Base-by-base conservation (phyloP, 2,888 invertebrate species). In the Lasioglossum figueresi region DNA sequence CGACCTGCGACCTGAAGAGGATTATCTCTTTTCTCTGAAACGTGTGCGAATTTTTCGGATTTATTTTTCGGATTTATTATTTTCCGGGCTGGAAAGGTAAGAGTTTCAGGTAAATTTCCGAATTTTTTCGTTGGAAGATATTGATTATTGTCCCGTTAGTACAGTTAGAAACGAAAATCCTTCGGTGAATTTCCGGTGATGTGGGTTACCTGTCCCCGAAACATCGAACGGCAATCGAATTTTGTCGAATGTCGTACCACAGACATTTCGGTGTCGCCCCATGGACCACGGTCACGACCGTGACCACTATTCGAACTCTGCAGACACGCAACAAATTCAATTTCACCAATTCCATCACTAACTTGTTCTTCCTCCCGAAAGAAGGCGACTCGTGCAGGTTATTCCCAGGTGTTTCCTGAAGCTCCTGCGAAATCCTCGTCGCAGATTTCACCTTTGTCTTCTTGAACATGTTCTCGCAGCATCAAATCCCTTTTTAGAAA, bases 341-440 rank as follows among this genome's bases (percentile, higher is more conserved):
- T 27, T 59, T 59, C 14, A 14, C 59, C 14, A 59, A 27, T 59
- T 59, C 59, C 27, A 2, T 8, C 37, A 40, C 79, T 87, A 56
- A 86, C 82, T 48, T 88, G 16, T 16, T 79, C 45, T 82, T 80
- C 23, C 52, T 43, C 23, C 68, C n/a, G 14, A 81, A 59, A n/a
- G 81, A 86, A 0, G 76, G 75, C 5, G 82, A 88, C n/a, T 45
- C 66, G 45, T 52, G 76, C 16, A 85, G 81, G 83, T 86, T 84
- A 79, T 63, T 27, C 10, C 43, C 14, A 43, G 76, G 59, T 8
- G 34, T 12, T 5, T 31, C 31, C 27, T 27, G 59, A 23, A 19
- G 37, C n/a, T 59, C 66, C 48, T 31, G 40, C 8, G n/a, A 16
- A 1, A 80, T 66, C 43, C 66, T 48, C 4, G 72, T 77, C 8